Percentiles rank a stretch among this genome's conserved stretches.
Evolutionary conservation across 2,113 vertebrate genomes (phyloP).

Genomic region (Axis porcinus): DNA sequence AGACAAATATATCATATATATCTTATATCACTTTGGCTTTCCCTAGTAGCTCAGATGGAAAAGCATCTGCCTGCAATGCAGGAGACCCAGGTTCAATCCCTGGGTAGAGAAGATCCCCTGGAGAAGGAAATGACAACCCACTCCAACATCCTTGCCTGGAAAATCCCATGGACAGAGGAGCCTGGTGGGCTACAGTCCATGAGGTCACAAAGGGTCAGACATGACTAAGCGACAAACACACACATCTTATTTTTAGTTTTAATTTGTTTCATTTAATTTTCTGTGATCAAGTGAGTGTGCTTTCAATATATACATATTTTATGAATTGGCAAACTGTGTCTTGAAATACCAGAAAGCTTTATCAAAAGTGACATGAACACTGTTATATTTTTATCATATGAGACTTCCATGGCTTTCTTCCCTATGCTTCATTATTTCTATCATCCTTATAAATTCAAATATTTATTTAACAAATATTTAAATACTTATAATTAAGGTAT

Average conservation of each 20-base stretch:
- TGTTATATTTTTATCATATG: not conserved
- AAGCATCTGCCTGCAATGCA: not conserved
- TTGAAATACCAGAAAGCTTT: not conserved
- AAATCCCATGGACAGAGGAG: not conserved
- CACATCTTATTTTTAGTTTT: not conserved
- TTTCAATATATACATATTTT: not conserved
- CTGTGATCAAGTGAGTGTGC: not conserved
- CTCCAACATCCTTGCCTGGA: not conserved
- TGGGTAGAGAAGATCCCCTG: not conserved
- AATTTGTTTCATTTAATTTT: not conserved
- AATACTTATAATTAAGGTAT: not conserved
- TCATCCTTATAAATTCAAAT: not conserved
- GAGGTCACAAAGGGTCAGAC: not conserved
- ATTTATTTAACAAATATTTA: not conserved
- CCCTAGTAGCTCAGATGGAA: not conserved
- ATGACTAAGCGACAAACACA: not conserved
- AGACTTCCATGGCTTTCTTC: not conserved
- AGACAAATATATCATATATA: not conserved
- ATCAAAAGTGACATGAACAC: not conserved
- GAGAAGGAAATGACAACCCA: not conserved
- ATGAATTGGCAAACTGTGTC: not conserved
- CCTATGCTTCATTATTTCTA: not conserved
- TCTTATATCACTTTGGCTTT: not conserved
- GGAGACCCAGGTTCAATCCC: fast-evolving
- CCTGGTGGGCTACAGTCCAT: not conserved